These are phyloP conservation scores for Cranoglanis bouderius DNA, from an alignment of 2,113 vertebrate genomes.

Conservation along the genomic window DNA sequence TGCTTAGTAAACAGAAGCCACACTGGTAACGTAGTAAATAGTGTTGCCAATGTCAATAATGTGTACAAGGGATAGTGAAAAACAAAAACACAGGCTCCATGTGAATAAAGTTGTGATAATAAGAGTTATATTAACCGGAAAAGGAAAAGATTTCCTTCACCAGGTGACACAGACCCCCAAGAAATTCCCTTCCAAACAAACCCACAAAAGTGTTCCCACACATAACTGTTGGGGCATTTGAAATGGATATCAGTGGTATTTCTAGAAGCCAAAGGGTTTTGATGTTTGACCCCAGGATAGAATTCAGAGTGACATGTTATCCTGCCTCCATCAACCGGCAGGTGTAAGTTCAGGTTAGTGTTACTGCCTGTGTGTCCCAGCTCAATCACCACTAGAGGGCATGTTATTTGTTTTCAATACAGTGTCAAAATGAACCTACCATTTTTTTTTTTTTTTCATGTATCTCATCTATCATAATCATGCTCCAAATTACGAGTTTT, in stretches of 20 bases:
- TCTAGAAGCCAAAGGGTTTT: background rate
- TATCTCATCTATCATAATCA: conserved; percentile 34
- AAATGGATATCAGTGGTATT: conserved; percentile 5
- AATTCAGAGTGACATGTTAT: conserved; percentile 17
- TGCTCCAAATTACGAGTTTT: conserved; percentile 10
- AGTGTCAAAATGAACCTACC: background rate
- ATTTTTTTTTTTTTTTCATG: background rate
- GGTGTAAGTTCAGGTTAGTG: conserved; percentile 42
- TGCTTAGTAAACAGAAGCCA: conserved; percentile 50
- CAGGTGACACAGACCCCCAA: background rate
- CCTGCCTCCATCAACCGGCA: conserved; percentile 2
- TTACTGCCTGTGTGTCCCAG: conserved; percentile 16
- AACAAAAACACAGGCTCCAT: conserved; percentile 23
- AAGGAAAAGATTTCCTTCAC: background rate
- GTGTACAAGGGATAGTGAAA: background rate
- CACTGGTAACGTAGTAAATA: conserved; percentile 24
- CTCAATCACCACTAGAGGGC: conserved; percentile 47
- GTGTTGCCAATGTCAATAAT: conserved; percentile 47
- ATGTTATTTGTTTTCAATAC: background rate
- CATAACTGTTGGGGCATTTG: background rate
- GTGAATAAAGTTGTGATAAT: conserved; percentile 7
- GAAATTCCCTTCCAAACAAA: background rate
- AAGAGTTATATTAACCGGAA: conserved; percentile 5
- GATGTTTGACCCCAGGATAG: conserved; percentile 15
- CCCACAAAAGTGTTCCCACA: background rate